These are phyloP conservation scores for Patagioenas fasciata DNA, from an alignment of 2,113 vertebrate genomes.

Conservation along the genomic window DNA sequence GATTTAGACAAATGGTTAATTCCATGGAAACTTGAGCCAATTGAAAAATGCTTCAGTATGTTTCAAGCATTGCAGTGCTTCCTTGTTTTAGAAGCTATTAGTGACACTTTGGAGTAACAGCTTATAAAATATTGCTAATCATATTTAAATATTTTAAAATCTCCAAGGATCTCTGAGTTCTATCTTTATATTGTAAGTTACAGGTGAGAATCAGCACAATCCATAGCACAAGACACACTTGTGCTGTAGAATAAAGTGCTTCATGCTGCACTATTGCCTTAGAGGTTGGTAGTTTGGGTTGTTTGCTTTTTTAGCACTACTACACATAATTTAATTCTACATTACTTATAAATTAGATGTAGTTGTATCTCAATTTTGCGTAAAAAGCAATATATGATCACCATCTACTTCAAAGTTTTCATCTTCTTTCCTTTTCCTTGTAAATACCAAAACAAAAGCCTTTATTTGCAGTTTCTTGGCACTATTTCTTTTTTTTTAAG, in stretches of 20 bases:
- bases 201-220: conserved; percentile 30
- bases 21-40: not conserved
- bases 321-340: conserved; percentile 40
- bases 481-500: not conserved
- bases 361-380: not conserved
- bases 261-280: conserved; percentile 4
- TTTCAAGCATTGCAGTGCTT: not conserved
- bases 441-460: conserved; percentile 5
- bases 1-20: not conserved
- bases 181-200: conserved; percentile 9
- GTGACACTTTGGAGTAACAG: not conserved
- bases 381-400: not conserved
- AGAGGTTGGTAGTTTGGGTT: too few relatives aligned
- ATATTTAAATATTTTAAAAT: conserved; percentile 9
- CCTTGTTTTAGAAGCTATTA: not conserved
- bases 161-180: conserved; percentile 16
- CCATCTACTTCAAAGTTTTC: not conserved
- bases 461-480: not conserved
- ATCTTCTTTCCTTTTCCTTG: not conserved
- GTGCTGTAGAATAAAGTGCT: conserved; percentile 45
- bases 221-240: not conserved
- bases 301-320: not conserved
- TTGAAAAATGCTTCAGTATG: not conserved
- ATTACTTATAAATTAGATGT: not conserved
- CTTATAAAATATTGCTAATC: not conserved